Evolutionary conservation across 1,140 invertebrate genomes (phyloP).

Genomic region (Drosophila nebulosa): DNA sequence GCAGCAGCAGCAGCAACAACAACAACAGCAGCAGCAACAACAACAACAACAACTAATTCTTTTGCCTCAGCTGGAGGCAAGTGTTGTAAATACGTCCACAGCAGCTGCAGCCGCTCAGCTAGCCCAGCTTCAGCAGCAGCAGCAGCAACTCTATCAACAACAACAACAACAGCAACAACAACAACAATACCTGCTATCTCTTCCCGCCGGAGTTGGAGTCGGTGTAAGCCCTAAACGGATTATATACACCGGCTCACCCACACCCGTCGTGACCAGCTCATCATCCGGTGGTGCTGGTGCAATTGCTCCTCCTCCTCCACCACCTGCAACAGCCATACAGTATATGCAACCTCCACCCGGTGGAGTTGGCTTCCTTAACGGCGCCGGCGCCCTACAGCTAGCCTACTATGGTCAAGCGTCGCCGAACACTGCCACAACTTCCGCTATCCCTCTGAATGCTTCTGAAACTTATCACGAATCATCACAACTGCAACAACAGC

Average conservation of each 20-base stretch:
- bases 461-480: conserved; percentile 56
- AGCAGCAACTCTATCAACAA: conserved; percentile 49
- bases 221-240: conserved; percentile 74
- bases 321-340: conserved; percentile 38
- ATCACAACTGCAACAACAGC: conserved; percentile 2
- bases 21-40: conserved; percentile 40
- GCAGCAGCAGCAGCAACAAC: conserved; percentile 47
- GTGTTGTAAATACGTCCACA: conserved; percentile 78
- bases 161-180: conserved; percentile 62
- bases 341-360: conserved; percentile 45
- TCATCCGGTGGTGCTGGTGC: conserved; percentile 4
- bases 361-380: conserved; percentile 61
- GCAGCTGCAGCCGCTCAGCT: conserved; percentile 69
- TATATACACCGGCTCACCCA: conserved; percentile 35
- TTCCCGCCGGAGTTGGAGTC: conserved; percentile 45
- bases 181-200: conserved; percentile 59
- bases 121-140: conserved; percentile 62
- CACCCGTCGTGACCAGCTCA: conserved; percentile 13
- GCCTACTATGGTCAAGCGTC: conserved; percentile 64
- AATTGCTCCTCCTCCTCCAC: conserved; percentile 1
- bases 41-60: conserved; percentile 55
- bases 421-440: conserved; percentile 52
- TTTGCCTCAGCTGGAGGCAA: conserved; percentile 67
- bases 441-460: conserved; percentile 40
- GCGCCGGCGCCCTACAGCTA: conserved; percentile 67